Evolutionary conservation across 2,797 vertebrate genomes (phyloP).

Genomic region (Bradypodion ventrale): DNA sequence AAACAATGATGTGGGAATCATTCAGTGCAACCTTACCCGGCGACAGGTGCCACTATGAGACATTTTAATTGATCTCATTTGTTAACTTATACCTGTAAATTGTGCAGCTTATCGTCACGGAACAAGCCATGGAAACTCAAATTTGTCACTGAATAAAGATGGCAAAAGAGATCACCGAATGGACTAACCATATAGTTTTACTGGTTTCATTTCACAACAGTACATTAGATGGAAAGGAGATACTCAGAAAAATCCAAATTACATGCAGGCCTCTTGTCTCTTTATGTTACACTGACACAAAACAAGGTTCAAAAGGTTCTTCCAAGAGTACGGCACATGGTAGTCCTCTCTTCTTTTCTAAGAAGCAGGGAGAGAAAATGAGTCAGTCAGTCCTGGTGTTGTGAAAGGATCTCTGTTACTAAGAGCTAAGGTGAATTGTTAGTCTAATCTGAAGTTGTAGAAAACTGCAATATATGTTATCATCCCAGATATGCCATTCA

Average conservation of each 20-base stretch:
- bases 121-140: conserved; percentile 81
- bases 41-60: conserved; percentile 88
- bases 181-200: conserved; percentile 82
- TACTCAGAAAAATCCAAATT: conserved; percentile 91
- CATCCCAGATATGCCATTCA: conserved; percentile 31
- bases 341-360: conserved; percentile 44
- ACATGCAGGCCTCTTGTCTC: conserved; percentile 91
- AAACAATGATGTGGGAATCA: conserved; percentile 89
- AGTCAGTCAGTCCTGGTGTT: conserved; percentile 37
- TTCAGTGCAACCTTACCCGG: conserved; percentile 90
- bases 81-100: conserved; percentile 93
- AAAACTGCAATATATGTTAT: conserved; percentile 31
- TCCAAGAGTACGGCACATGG: conserved; percentile 48
- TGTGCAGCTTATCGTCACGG: conserved; percentile 83
- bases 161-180: conserved; percentile 73
- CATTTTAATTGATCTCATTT: conserved; percentile 98
- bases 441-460: conserved; percentile 31
- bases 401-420: conserved; percentile 49
- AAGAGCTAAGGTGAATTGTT: conserved; percentile 35
- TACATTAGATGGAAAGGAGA: conserved; percentile 88
- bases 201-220: conserved; percentile 85
- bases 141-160: conserved; percentile 76
- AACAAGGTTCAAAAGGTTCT: conserved; percentile 85
- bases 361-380: conserved; percentile 32
- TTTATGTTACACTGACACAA: conserved; percentile 85